Base-by-base conservation (phyloP, 2,888 invertebrate genomes). In the Tiliacea aurago region DNA sequence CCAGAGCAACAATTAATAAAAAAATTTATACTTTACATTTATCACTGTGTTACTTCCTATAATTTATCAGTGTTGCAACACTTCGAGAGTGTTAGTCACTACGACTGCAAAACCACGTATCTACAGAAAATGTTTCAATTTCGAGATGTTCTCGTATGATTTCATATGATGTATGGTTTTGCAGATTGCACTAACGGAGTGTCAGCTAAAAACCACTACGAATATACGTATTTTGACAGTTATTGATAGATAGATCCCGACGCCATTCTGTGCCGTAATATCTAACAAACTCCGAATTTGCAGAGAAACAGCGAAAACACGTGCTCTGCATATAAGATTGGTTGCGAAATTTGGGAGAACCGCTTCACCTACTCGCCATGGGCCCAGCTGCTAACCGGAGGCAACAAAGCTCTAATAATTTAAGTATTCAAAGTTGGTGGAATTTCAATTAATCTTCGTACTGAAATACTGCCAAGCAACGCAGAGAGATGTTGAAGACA, bases 221-320 rank as follows among this genome's bases (percentile, higher is more conserved):
- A 76, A 82, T 82, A 66, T 73, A 81, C 73, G 67, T 56, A 69
- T 81, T 82, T 73, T 68, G 82, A 81, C 82, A 82, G 82, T 73
- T 81, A 81, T 81, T 77, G 82, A 84, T 77, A 81, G 69, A 81
- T 81, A 77, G 62, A 71, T 63, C 7, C 5, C 41, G 37, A 67
- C 33, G 23, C 61, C n/a, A 70, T 73, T 71, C 73, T 78, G 58
- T 33, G 45, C 43, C 15, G 74, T 78, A 65, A 66, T n/a, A 9
- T 41, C 41, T 41, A n/a, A 55, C 55, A n/a, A 56, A 49, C 47
- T 33, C 13, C 2, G 33, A 49, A 37, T 63, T 55, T 72, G 9
- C n/a, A 18, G 58, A 63, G 45, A 33, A 58, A 71, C 23, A 18
- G n/a, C n/a, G 49, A 28, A 56, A 71, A 56, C 47, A 76, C 37